Conservation (phyloP, 2,113 vertebrate species). For the Tichodroma muraria region DNA sequence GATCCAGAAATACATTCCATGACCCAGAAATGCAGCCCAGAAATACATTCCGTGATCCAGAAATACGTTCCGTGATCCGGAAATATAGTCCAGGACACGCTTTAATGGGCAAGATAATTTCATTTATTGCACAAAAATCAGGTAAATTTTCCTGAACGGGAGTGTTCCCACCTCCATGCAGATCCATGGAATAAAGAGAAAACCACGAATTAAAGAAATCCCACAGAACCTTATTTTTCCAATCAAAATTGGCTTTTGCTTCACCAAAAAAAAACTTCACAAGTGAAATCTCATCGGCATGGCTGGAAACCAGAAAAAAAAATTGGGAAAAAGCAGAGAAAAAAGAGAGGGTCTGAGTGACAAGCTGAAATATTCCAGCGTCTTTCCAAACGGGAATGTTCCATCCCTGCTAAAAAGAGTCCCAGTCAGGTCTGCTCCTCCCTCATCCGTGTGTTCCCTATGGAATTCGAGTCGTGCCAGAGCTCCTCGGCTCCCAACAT, state of each 20-base stretch:
- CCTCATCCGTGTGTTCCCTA: neutral
- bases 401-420: neutral
- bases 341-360: neutral
- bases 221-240: rapidly evolving
- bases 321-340: neutral
- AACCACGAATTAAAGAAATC: neutral
- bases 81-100: rapidly evolving
- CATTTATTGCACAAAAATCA: neutral
- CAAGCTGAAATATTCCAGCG: neutral
- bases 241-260: neutral
- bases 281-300: rapidly evolving
- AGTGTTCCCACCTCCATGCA: neutral
- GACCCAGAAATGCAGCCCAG: neutral
- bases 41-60: neutral
- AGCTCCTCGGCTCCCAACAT: neutral
- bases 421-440: neutral
- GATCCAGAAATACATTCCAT: neutral
- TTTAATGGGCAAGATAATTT: neutral
- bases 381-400: neutral
- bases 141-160: neutral
- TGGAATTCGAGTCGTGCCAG: neutral
- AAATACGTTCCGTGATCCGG: neutral
- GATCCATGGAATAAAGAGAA: neutral
- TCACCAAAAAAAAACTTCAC: neutral
- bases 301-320: neutral